Percentiles rank a stretch among this genome's conserved stretches.
phyloP scores from a whole-genome alignment of 2,888 invertebrate species.

The Drosophila kuntzei region DNA sequence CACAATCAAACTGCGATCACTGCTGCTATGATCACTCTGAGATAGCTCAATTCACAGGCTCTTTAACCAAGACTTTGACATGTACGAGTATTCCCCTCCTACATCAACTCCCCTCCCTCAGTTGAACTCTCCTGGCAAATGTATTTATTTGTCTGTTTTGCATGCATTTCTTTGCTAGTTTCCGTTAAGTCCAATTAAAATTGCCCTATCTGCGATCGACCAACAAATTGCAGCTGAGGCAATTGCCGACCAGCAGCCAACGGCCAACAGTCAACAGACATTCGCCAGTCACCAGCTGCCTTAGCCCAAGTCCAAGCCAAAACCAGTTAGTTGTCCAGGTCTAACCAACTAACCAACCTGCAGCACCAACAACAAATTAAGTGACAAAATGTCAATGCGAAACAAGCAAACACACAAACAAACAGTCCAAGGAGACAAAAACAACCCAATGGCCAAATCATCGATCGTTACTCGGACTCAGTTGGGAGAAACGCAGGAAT shows the following conservation, averaged over 20 bases:
- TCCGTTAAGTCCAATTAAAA: constrained; percentile 79
- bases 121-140: constrained; percentile 3
- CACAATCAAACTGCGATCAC: constrained; percentile 55
- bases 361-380: constrained; percentile 72
- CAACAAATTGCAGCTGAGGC: constrained; percentile 59
- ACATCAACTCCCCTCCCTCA: neutral
- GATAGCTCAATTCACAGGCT: constrained; percentile 60
- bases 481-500: neutral
- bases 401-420: constrained; percentile 49
- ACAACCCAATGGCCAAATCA: constrained; percentile 41
- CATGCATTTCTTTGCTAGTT: constrained; percentile 65
- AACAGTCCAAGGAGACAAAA: constrained; percentile 28
- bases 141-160: constrained; percentile 57
- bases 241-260: constrained; percentile 52
- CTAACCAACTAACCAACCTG: constrained; percentile 51
- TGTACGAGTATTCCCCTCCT: constrained; percentile 15
- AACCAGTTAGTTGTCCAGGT: constrained; percentile 53
- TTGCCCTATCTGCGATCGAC: constrained; percentile 72
- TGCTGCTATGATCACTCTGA: constrained; percentile 56
- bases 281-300: constrained; percentile 43
- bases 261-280: constrained; percentile 3
- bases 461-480: constrained; percentile 28
- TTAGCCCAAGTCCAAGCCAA: constrained; percentile 1
- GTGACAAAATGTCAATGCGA: constrained; percentile 82
- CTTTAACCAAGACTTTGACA: constrained; percentile 43